Conservation (phyloP, 2,797 vertebrate genomes). For the Serranus cabrilla region DNA sequence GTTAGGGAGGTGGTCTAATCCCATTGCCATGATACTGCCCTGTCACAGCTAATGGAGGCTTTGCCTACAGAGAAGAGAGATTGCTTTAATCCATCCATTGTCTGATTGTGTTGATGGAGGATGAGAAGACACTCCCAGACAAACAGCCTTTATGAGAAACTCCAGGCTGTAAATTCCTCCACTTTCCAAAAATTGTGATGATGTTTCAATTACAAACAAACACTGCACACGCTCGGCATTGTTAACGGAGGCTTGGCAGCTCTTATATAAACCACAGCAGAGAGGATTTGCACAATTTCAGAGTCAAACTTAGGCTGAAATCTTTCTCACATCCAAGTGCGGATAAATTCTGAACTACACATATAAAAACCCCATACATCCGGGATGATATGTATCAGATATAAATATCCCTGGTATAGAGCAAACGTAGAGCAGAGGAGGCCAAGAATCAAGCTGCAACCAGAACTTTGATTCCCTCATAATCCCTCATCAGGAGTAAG, state of each 20-base stretch:
- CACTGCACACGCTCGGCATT: not conserved
- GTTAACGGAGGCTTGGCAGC: constrained; percentile 2
- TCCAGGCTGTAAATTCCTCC: constrained; percentile 33
- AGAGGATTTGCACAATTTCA: constrained; percentile 7
- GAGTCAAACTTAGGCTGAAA: constrained; percentile 3
- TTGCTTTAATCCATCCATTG: constrained; percentile 80
- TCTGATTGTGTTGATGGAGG: constrained; percentile 72
- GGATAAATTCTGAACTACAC: constrained; percentile 9
- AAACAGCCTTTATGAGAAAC: constrained; percentile 43
- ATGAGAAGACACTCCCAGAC: constrained; percentile 55
- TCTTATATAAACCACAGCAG: constrained; percentile 4
- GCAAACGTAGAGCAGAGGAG: constrained; percentile 35
- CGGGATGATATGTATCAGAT: constrained; percentile 23
- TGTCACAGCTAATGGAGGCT: constrained; percentile 76
- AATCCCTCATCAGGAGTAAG: constrained; percentile 82
- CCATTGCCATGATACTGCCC: constrained; percentile 69
- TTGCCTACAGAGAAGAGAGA: constrained; percentile 67
- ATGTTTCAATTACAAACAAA: constrained; percentile 46
- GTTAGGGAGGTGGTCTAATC: constrained; percentile 81
- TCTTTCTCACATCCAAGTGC: not conserved
- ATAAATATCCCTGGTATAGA: constrained; percentile 13
- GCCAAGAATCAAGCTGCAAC: constrained; percentile 59
- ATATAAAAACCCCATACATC: constrained; percentile 21
- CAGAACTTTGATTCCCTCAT: constrained; percentile 77
- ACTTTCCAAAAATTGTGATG: constrained; percentile 23